Base-by-base conservation (phyloP, 2,888 invertebrate genomes). In the Drosophila cognata region DNA sequence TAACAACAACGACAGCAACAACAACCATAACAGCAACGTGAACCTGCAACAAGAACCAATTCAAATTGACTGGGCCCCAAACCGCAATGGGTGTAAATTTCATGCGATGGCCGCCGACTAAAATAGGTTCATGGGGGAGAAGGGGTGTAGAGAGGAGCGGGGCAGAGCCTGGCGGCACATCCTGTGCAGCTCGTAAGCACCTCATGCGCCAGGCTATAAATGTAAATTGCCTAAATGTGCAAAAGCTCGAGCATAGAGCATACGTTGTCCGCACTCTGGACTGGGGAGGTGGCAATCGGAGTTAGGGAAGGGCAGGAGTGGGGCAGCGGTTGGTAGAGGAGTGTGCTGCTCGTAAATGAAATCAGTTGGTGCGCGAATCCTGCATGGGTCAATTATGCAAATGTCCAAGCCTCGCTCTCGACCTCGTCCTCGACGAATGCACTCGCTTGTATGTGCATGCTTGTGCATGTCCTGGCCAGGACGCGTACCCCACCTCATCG, bases 331-430 rank as follows among this genome's bases (percentile, higher is more conserved):
- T 11, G 43, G 43, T 16, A 53, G 36, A 35, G 28, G 10, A 53
- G 56, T 53, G 59, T 70, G 71, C 62, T 69, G 69, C 79, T 83
- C 79, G 88, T 90, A 89, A 90, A 87, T 90, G 87, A 90, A 87
- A 90, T 90, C 87, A 87, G 87, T 87, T 90, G 91, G 87, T 88
- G 91, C 91, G 88, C 88, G 89, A 89, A 90, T 91, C 90, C 87
- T 86, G 88, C 88, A 92, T 92, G 92, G 92, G 92, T 92, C 92
- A 92, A 92, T 92, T 92, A 92, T 92, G 92, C 91, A 91, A 92
- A 92, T 92, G 83, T 79, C 71, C 79, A 31, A 74, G 78, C 75
- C 79, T 58, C 56, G 59, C 48, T 51, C 46, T 76, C 48, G 70
- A 11, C 33, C 36, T 21, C 61, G 48, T 48, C 55, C 36, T 28